A percentile compares a stretch with the other conserved stretches of the same genome.
Conservation (phyloP, 2,113 vertebrate species). For the Oenanthe oenanthe region DNA sequence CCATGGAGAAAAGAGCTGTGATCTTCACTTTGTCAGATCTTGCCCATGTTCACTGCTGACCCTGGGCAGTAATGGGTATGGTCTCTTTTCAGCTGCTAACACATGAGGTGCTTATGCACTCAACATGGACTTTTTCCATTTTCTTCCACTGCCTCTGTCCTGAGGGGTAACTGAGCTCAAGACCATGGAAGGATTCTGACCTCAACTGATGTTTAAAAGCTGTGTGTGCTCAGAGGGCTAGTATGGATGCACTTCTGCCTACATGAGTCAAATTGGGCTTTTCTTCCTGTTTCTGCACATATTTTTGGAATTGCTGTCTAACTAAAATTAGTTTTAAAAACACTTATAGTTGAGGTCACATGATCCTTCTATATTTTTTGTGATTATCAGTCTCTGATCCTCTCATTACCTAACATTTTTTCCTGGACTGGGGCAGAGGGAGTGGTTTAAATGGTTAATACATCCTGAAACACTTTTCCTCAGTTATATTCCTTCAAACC, state of each 20-base stretch:
- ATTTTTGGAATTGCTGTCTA: not conserved
- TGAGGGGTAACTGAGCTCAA: not conserved
- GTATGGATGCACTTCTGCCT: not conserved
- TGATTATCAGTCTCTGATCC: not conserved
- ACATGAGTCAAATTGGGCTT: not conserved
- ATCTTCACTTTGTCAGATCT: not conserved
- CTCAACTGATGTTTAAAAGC: not conserved
- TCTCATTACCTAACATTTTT: not conserved
- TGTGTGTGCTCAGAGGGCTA: not conserved
- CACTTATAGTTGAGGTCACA: not conserved
- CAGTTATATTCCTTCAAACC: not conserved
- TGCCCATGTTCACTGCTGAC: not conserved
- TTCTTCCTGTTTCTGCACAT: not conserved
- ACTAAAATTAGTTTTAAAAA: not conserved
- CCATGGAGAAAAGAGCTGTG: not conserved
- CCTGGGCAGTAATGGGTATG: not conserved
- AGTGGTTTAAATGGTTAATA: not conserved
- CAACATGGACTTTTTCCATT: fast-evolving
- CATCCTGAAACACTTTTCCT: not conserved
- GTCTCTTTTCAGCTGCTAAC: not conserved
- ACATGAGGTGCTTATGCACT: not conserved
- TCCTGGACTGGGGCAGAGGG: not conserved
- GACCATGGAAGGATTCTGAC: not conserved
- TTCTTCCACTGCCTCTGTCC: not conserved
- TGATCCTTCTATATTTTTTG: not conserved